Evolutionary conservation across 2,113 vertebrate genomes (phyloP).

Genomic region (Mesitornis unicolor): DNA sequence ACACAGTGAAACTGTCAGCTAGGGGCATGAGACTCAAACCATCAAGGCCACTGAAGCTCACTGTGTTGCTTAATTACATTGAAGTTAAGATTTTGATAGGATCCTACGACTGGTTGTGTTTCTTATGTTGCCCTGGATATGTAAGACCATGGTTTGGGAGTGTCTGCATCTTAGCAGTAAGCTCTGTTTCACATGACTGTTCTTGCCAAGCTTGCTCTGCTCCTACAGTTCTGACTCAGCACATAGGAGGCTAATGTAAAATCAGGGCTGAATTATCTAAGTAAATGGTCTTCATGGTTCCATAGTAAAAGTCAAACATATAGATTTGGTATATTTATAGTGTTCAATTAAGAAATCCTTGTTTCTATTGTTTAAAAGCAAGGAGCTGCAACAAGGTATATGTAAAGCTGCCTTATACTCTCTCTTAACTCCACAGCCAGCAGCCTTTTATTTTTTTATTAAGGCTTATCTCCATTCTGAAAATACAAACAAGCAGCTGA

Average conservation of each 20-base stretch:
- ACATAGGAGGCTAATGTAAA: not conserved
- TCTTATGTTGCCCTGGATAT: not conserved
- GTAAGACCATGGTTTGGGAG: not conserved
- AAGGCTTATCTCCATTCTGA: not conserved
- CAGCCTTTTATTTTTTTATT: not conserved
- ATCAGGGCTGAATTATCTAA: not conserved
- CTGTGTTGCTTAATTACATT: conserved; percentile 22
- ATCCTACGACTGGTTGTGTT: not conserved
- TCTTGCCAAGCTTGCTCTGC: not conserved
- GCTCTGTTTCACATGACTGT: not conserved
- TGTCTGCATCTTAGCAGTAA: not conserved
- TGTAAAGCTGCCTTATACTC: not conserved
- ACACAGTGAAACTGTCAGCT: conserved; percentile 38
- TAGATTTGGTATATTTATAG: not conserved
- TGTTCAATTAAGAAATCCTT: not conserved
- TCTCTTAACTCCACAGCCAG: not conserved
- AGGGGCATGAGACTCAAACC: not conserved
- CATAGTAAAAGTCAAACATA: not conserved
- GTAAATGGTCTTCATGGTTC: not conserved
- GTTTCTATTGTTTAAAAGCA: not conserved
- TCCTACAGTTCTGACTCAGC: not conserved
- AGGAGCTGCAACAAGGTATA: not conserved
- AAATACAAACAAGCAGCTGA: not conserved
- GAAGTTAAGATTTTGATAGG: not conserved
- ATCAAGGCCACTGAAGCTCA: not conserved